phyloP scores from a whole-genome alignment of 2,797 vertebrate species.

The Leptatherina wallacei region DNA sequence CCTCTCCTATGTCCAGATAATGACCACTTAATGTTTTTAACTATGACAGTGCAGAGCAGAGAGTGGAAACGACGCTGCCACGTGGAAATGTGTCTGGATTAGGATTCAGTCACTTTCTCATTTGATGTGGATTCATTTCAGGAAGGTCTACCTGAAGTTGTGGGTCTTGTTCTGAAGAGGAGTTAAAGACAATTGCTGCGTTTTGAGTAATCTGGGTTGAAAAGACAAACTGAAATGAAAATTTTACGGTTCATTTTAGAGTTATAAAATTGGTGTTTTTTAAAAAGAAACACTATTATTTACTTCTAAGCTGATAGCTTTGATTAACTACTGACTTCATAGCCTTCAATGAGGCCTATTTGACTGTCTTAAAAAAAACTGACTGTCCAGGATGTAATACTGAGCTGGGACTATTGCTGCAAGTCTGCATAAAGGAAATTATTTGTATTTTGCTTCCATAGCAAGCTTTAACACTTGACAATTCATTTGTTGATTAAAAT shows the following conservation, averaged over 20 bases:
- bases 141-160: neutral
- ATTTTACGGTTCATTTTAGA: neutral
- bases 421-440: too few species aligned
- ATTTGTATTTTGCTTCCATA: too few species aligned
- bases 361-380: too few species aligned
- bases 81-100: slow-evolving; percentile 25
- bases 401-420: too few species aligned
- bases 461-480: neutral
- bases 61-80: slow-evolving; percentile 26
- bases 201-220: neutral
- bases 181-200: neutral
- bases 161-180: neutral
- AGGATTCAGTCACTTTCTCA: slow-evolving; percentile 5
- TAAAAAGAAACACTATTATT: neutral
- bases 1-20: slow-evolving; percentile 70
- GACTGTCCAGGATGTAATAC: too few species aligned
- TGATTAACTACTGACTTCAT: too few species aligned
- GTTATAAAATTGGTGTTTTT: too few species aligned
- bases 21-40: slow-evolving; percentile 68
- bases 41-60: slow-evolving; percentile 11
- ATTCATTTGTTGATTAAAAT: neutral
- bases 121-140: neutral
- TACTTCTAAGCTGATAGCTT: too few species aligned
- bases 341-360: too few species aligned
- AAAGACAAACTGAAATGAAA: neutral